These are phyloP conservation scores for Antennarius maculatus DNA, from an alignment of 2,797 vertebrate species.

Conservation along the genomic window DNA sequence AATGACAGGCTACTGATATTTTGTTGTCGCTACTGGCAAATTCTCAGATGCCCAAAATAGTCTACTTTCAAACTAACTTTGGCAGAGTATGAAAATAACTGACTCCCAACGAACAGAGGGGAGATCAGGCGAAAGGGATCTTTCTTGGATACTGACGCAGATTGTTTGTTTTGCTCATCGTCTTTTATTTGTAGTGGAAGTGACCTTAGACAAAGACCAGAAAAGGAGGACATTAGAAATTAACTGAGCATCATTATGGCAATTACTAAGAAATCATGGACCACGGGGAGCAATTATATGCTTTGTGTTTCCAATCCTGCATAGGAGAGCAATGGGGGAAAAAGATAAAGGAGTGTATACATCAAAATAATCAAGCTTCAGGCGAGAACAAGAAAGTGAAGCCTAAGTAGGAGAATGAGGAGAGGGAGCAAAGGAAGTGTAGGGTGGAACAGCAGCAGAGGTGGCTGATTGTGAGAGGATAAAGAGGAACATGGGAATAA, in stretches of 20 bases:
- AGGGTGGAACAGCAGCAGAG: constrained; percentile 22
- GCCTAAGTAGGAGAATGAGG: constrained; percentile 8
- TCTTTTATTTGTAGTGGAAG: constrained; percentile 51
- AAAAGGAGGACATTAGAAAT: constrained; percentile 62
- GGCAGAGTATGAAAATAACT: constrained; percentile 12
- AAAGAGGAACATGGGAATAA: constrained; percentile 26
- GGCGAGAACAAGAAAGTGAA: constrained; percentile 27
- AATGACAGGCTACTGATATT: constrained; percentile 9
- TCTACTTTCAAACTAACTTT: constrained; percentile 4
- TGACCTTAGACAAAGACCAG: constrained; percentile 67
- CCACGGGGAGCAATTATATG: constrained; percentile 75
- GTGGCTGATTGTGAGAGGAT: constrained; percentile 31
- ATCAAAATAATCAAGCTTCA: constrained; percentile 26
- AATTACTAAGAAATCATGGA: constrained; percentile 75
- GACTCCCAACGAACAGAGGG: constrained; percentile 25
- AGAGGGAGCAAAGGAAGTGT: constrained; percentile 36
- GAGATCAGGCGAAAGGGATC: constrained; percentile 22
- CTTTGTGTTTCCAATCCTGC: constrained; percentile 67
- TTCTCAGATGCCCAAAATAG: background rate
- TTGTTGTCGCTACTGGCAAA: constrained; percentile 18
- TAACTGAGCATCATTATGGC: constrained; percentile 65
- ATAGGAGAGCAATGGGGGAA: constrained; percentile 36
- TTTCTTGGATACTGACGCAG: constrained; percentile 19
- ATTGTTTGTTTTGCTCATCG: constrained; percentile 52
- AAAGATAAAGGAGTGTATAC: constrained; percentile 43